These are phyloP conservation scores for Papilio polyxenes DNA, from an alignment of 1,140 invertebrate genomes.

Conservation along the genomic window DNA sequence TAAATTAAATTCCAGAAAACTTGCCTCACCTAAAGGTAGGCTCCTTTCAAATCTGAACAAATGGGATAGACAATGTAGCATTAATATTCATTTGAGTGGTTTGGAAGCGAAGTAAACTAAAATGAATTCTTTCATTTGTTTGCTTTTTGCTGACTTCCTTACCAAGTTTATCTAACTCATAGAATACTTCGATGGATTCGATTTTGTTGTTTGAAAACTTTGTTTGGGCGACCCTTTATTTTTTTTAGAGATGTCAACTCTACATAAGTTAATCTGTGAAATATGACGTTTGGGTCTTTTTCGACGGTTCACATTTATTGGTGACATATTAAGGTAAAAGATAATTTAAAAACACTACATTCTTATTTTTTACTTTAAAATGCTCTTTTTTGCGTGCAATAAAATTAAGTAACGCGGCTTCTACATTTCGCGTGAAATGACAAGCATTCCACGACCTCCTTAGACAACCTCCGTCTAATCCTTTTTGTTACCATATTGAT, in stretches of 20 bases:
- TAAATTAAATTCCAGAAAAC: slow-evolving; percentile 21
- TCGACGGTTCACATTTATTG: no score
- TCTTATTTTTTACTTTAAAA: no score
- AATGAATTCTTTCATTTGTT: slow-evolving; percentile 1
- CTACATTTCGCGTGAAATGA: not conserved
- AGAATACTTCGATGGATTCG: not conserved
- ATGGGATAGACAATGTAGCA: slow-evolving; percentile 8
- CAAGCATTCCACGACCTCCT: not conserved
- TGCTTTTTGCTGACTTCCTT: not conserved
- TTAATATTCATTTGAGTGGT: slow-evolving; percentile 1
- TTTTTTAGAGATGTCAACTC: no score
- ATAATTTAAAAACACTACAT: no score
- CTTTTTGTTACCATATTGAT: not conserved
- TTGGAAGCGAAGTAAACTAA: not conserved
- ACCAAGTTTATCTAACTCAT: not conserved
- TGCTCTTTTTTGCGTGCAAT: no score
- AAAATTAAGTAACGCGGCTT: no score
- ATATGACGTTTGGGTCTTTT: no score
- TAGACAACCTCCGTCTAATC: no score
- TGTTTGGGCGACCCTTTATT: no score
- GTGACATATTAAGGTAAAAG: no score
- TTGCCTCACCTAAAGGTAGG: not conserved
- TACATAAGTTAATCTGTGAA: no score
- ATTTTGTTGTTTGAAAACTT: no score
- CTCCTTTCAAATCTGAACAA: slow-evolving; percentile 4